Evolutionary conservation across 2,888 invertebrate genomes (phyloP), one percentile per base, ranked within the genome.

Genomic region (Automeris io): DNA sequence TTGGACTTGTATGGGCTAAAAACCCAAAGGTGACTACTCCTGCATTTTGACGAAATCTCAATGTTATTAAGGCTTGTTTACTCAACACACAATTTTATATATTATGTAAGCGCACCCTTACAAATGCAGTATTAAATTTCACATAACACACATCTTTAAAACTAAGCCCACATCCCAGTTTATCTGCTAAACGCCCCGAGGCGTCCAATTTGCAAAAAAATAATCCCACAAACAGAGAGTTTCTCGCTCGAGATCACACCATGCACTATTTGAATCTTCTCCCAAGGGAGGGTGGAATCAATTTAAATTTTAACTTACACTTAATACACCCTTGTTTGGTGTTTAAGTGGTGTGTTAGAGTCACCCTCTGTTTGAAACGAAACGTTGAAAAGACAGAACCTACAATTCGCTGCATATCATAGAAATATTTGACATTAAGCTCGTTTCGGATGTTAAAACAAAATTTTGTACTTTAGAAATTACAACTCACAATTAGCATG

Each of bases 251-350:
- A 82, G 77, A 80, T 82, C 81, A 83, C 82, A 80, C 74, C 72
- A 67, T 69, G 63, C 81, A 86, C 85, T 85, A 86, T 86, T 81
- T 79, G 83, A 83, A 82, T 82, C 80, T 75, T 59, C 74, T 76
- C 68, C 64, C 54, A 41, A 62, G 66, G 70, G 81, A 79, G 82
- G 82, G 82, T 72, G 65, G 82, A 86, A 82, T 85, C 85, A 86
- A 86, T 85, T 86, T 86, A 85, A 86, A 86, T 85, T 86, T 86
- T 86, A 86, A 85, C 83, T 86, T 75, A 72, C 74, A 82, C 83
- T 86, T 85, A 86, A 85, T 85, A 83, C 83, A 83, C 85, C 86
- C 86, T 80, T 85, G 85, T 86, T 85, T 83, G 82, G 85, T 80
- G 78, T 86, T 79, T 86, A 86, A 86, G 85, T 86, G 86, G 85